A percentile compares a stretch with the other conserved stretches of the same genome.
These are phyloP conservation scores for Polymixis flavicincta DNA, from an alignment of 2,888 invertebrate genomes.

Conservation along the genomic window DNA sequence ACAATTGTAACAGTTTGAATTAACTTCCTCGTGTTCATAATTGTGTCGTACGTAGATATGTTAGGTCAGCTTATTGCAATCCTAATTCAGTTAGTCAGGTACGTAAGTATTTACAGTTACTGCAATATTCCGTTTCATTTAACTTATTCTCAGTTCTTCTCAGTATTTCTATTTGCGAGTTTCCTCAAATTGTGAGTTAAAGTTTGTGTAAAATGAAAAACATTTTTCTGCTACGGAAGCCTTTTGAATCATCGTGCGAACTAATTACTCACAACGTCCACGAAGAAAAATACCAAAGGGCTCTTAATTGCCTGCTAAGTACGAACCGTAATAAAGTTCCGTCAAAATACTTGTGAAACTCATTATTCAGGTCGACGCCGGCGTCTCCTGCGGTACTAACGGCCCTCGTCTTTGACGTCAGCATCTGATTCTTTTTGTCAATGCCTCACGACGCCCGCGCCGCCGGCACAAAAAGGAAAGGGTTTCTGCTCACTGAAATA, in stretches of 20 bases:
- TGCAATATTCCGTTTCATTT: slow-evolving; percentile 30
- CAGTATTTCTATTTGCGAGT: slow-evolving; percentile 42
- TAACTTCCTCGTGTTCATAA: slow-evolving; percentile 42
- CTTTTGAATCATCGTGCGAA: slow-evolving; percentile 66
- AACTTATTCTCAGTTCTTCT: slow-evolving; percentile 10
- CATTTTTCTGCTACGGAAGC: slow-evolving; percentile 50
- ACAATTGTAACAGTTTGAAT: slow-evolving; percentile 50
- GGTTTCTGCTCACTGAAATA: slow-evolving; percentile 59
- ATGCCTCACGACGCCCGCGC: slow-evolving; percentile 50
- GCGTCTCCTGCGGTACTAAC: slow-evolving; percentile 67
- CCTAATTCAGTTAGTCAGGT: neutral
- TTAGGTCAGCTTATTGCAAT: slow-evolving; percentile 29
- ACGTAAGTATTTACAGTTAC: slow-evolving; percentile 7
- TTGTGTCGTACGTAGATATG: slow-evolving; percentile 21
- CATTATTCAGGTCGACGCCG: slow-evolving; percentile 74
- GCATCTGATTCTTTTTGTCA: slow-evolving; percentile 70
- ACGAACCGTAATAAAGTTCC: slow-evolving; percentile 75
- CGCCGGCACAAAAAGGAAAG: slow-evolving; percentile 56
- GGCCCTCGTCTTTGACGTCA: slow-evolving; percentile 69
- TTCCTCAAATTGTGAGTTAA: slow-evolving; percentile 38
- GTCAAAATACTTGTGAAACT: slow-evolving; percentile 78
- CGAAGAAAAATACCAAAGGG: slow-evolving; percentile 74
- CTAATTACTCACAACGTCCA: slow-evolving; percentile 72
- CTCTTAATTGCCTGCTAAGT: slow-evolving; percentile 77
- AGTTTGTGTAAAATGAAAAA: slow-evolving; percentile 52